These are phyloP conservation scores for Luscinia luscinia DNA, from an alignment of 2,797 vertebrate genomes.

Conservation along the genomic window DNA sequence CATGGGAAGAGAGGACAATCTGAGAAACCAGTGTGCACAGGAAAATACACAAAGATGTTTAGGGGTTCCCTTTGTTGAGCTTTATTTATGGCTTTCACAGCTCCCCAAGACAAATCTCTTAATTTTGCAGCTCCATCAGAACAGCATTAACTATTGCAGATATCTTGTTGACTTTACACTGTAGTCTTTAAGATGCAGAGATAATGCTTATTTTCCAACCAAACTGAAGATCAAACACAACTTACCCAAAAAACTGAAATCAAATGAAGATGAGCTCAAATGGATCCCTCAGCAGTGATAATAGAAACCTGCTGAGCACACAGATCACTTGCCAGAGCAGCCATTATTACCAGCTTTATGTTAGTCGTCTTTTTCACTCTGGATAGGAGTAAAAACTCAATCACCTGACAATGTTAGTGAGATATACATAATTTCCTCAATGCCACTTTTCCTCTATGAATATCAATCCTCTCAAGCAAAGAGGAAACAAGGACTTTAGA, in stretches of 20 bases:
- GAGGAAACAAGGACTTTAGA: background rate
- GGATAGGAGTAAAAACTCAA: background rate
- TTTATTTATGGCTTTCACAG: background rate
- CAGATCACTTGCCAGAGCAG: background rate
- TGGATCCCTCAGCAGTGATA: background rate
- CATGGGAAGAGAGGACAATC: background rate
- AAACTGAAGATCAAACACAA: background rate
- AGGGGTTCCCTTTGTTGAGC: background rate
- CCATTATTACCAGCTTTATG: background rate
- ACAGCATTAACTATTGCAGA: background rate
- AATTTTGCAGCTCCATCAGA: background rate
- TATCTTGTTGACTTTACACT: background rate
- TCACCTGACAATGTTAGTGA: background rate
- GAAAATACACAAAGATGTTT: background rate
- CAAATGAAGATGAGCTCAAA: background rate
- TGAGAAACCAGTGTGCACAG: background rate
- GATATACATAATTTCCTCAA: background rate
- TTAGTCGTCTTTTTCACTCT: background rate
- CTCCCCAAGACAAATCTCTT: background rate
- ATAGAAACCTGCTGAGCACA: background rate
- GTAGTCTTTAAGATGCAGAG: background rate
- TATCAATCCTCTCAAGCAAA: background rate
- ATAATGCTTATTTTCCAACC: background rate
- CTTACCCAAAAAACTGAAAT: background rate
- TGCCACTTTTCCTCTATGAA: background rate